Evolutionary conservation across 2,888 invertebrate genomes (phyloP), one percentile per base, ranked within the genome.

Genomic region (Trisateles emortualis): DNA sequence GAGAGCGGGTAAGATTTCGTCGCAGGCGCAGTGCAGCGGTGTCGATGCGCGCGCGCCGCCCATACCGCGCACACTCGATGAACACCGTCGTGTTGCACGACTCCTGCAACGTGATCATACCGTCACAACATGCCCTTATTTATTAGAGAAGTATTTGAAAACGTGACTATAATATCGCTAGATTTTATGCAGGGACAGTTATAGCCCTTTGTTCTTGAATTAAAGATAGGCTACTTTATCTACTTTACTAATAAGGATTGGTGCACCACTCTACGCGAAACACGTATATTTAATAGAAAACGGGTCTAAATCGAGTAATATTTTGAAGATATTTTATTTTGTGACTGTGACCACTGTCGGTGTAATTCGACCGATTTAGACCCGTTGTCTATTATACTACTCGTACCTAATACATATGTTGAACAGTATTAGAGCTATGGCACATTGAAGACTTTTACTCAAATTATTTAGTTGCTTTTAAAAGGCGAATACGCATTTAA

Each of bases 71-170:
- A 67, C 93, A 93, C 59, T 93, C 92, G 29, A 71, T 74, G 62
- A 92, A 82, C 76, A 93, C 75, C 32, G 89, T 91, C 62, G 84
- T 78, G 78, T 93, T 91, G 85, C 93, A 93, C 73, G 89, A 84
- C 69, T 89, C 88, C 92, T 92, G 86, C 45, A 64, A 72, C 73
- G 64, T 67, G 66, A 72, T 63, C 63, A 61, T 68, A 77, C 62
- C 52, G 61, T 73, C 71, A 74, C 64, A 67, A 60, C 54, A 74
- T 69, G 69, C 39, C 59, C 58, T 74, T 74, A 72, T 76, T 78
- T 78, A 78, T 71, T 68, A 66, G 66, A 68, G 59, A 58, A 72
- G 64, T 65, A 61, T 72, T 67, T 64, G 64, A 63, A 66, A 73
- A 68, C 69, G 72, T 69, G 64, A 69, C 61, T 55, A 59, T 68